A percentile compares a stretch with the other conserved stretches of the same genome.
Conservation (phyloP, 2,113 vertebrate species). For the Ammodytes marinus region DNA sequence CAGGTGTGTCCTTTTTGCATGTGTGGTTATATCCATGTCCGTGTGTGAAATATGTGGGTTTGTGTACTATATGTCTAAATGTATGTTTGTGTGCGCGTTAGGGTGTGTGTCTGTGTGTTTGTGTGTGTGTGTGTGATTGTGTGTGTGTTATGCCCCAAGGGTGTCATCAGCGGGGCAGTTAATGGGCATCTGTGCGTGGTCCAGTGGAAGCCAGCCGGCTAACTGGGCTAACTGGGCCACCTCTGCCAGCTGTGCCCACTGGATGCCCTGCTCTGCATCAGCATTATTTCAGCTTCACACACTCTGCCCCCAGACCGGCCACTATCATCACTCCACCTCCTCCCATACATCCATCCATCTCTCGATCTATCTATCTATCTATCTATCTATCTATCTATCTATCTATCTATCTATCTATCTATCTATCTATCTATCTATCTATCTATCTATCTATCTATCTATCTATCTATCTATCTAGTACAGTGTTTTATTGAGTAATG, state of each 20-base stretch:
- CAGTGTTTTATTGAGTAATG: too few relatives aligned
- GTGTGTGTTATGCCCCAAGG: constrained; percentile 70
- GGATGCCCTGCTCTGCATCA: constrained; percentile 73
- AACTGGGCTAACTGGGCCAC: constrained; percentile 81
- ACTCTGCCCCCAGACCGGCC: constrained; percentile 50
- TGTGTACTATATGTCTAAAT: constrained; percentile 5
- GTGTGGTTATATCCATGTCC: constrained; percentile 24
- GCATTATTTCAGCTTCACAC: constrained; percentile 82
- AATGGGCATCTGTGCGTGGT: constrained; percentile 87
- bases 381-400: too few relatives aligned
- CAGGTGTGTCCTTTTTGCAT: constrained; percentile 48
- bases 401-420: too few relatives aligned
- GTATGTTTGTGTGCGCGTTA: neutral
- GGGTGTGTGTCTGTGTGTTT: constrained; percentile 9
- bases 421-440: too few relatives aligned
- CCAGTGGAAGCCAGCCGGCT: constrained; percentile 81
- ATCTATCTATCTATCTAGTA: too few relatives aligned
- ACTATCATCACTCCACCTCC: constrained; percentile 40
- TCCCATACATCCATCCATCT: constrained; percentile 29
- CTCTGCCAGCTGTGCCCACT: constrained; percentile 84
- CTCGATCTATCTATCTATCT: neutral
- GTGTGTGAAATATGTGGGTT: constrained; percentile 45
- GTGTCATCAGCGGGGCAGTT: constrained; percentile 85
- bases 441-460: too few relatives aligned
- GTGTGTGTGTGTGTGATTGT: constrained; percentile 38